These are phyloP conservation scores for Coranthus polyacanthus DNA, from an alignment of 2,797 vertebrate genomes.

Conservation along the genomic window DNA sequence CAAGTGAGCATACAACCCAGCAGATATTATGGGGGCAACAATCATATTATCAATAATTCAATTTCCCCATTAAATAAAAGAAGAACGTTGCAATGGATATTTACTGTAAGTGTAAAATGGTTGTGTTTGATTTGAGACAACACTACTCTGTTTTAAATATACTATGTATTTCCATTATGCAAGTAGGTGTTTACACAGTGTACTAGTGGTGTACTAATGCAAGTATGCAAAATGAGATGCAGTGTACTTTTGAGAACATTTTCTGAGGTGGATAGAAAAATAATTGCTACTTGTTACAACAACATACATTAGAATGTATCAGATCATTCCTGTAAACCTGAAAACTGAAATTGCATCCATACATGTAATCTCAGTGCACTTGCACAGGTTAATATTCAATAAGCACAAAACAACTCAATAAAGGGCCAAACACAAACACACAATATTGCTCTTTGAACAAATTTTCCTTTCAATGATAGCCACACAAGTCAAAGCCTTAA, in stretches of 20 bases:
- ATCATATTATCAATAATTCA: no score
- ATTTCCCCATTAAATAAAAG: no score
- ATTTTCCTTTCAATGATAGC: conserved; percentile 57
- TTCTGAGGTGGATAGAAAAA: neutral
- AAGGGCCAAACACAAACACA: conserved; percentile 39
- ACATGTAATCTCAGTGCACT: conserved; percentile 39
- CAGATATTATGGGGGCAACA: no score
- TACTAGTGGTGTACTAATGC: no score
- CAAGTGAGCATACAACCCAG: no score
- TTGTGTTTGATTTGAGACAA: no score
- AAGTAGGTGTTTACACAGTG: no score
- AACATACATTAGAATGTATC: conserved; percentile 7
- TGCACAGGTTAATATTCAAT: conserved; percentile 22
- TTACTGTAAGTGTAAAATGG: no score
- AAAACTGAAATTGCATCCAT: conserved; percentile 38
- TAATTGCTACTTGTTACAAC: neutral
- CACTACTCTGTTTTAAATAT: no score
- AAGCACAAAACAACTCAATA: conserved; percentile 49
- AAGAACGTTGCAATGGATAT: no score
- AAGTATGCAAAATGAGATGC: neutral
- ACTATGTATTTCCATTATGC: no score
- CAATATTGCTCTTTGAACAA: conserved; percentile 46
- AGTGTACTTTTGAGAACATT: conserved; percentile 5
- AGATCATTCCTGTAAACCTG: conserved; percentile 28
- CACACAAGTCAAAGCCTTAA: conserved; percentile 68